Evolutionary conservation across 2,888 invertebrate genomes (phyloP).

Genomic region (Himalopsyche japonica): DNA sequence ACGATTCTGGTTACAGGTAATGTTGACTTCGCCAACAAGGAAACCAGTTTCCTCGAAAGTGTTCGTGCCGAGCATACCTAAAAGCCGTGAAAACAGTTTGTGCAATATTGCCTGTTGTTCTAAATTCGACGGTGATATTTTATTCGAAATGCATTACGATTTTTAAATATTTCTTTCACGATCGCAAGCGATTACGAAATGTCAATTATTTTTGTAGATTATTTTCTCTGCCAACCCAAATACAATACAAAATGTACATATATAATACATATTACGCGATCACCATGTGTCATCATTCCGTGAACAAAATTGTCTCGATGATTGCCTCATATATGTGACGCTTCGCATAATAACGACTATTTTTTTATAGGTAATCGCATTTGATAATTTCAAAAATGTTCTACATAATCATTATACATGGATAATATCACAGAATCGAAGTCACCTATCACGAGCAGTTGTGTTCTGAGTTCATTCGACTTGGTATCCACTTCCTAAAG

Average conservation of each 20-base stretch:
- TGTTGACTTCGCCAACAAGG: neutral
- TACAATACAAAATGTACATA: neutral
- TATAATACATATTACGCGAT: neutral
- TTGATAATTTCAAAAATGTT: too few species aligned
- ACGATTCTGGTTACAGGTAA: too few species aligned
- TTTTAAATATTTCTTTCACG: neutral
- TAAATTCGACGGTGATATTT: neutral
- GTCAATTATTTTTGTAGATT: neutral
- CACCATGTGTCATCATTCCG: neutral
- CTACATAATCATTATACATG: too few species aligned
- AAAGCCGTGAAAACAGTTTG: neutral
- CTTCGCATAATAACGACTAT: neutral
- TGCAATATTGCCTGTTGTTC: neutral
- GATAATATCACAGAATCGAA: too few species aligned
- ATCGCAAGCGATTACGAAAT: neutral
- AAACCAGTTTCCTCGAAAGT: neutral
- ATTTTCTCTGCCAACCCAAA: neutral
- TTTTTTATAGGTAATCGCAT: neutral
- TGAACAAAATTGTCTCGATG: neutral
- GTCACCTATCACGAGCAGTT: too few species aligned
- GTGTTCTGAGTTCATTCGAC: too few species aligned
- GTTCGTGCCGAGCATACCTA: neutral
- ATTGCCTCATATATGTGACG: neutral
- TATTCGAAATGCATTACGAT: neutral
- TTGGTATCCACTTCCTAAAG: too few species aligned